These are phyloP conservation scores for Andrena haemorrhoa DNA, from an alignment of 2,888 invertebrate species.

Conservation along the genomic window DNA sequence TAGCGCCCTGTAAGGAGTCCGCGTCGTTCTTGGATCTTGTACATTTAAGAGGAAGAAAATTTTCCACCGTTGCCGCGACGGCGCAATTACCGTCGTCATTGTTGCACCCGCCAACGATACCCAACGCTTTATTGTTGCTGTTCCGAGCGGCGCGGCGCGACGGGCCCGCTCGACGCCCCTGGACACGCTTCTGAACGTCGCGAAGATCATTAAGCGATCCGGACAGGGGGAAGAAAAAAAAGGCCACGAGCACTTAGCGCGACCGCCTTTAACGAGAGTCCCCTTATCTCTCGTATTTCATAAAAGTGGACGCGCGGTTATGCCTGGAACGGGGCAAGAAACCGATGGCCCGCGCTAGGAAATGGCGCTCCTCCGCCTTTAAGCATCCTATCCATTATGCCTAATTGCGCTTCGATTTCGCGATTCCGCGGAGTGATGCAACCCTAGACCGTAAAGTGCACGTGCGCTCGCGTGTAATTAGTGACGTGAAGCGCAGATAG, in stretches of 20 bases:
- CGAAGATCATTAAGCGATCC: slow-evolving; percentile 7
- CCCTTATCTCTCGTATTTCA: slow-evolving; percentile 26
- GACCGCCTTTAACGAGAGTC: slow-evolving; percentile 9
- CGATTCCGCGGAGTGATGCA: slow-evolving; percentile 21
- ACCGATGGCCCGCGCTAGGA: neutral
- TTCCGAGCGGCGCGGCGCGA: neutral
- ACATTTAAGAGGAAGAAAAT: neutral
- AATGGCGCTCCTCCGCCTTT: neutral
- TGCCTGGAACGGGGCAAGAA: slow-evolving; percentile 4
- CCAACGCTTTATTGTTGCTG: slow-evolving; percentile 14
- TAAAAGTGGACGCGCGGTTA: slow-evolving; percentile 10
- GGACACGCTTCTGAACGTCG: slow-evolving; percentile 4
- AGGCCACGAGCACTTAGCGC: neutral
- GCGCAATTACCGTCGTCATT: slow-evolving; percentile 6
- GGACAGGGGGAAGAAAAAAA: neutral
- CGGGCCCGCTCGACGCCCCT: neutral
- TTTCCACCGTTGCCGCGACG: neutral
- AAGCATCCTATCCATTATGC: slow-evolving; percentile 24
- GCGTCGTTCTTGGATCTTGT: neutral
- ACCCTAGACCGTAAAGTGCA: slow-evolving; percentile 35
- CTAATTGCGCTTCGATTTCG: slow-evolving; percentile 45
- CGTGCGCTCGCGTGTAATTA: slow-evolving; percentile 37
- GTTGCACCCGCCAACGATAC: neutral
- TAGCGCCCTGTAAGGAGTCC: slow-evolving; percentile 25
- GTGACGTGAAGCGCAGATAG: slow-evolving; percentile 37